A percentile compares a stretch with the other conserved stretches of the same genome.
Evolutionary conservation across 2,113 vertebrate genomes (phyloP).

Genomic region (Gracilinanus agilis): DNA sequence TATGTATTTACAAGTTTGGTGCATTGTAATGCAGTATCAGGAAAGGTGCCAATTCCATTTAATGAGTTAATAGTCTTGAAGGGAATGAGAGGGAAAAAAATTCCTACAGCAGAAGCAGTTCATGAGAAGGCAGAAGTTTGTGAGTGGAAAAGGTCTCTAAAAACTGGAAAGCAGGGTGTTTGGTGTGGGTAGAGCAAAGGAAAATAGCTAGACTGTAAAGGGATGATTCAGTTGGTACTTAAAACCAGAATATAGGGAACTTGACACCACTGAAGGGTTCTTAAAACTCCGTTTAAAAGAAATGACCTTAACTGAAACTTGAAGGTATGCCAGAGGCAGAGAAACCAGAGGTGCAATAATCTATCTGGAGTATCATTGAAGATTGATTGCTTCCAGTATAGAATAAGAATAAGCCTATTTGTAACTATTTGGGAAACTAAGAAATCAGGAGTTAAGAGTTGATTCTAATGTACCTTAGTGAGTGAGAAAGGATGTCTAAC

Average conservation of each 20-base stretch:
- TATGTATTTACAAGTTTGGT: conserved; percentile 29
- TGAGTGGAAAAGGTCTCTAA: conserved; percentile 25
- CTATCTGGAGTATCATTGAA: not conserved
- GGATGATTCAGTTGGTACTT: not conserved
- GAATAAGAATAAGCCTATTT: conserved; percentile 17
- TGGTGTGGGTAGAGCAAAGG: conserved; percentile 7
- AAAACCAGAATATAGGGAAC: not conserved
- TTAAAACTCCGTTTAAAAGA: not conserved
- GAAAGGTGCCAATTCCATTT: conserved; percentile 50
- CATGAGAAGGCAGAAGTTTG: conserved; percentile 12
- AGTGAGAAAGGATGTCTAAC: not conserved
- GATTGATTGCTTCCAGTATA: not conserved
- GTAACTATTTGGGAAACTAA: conserved; percentile 23
- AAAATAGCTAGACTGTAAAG: not conserved
- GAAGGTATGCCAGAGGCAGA: not conserved
- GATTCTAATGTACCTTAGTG: conserved; percentile 36
- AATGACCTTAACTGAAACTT: conserved; percentile 22
- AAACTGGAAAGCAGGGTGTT: not conserved
- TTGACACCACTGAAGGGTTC: not conserved
- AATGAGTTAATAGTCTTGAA: conserved; percentile 48
- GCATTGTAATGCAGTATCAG: conserved; percentile 36
- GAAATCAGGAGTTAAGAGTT: conserved; percentile 19
- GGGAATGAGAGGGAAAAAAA: conserved; percentile 23
- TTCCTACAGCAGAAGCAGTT: conserved; percentile 7
- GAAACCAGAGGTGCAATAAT: not conserved